Percentiles rank a stretch among this genome's conserved stretches.
phyloP scores from a whole-genome alignment of 2,113 vertebrate species.

The Catharus fuscescens region DNA sequence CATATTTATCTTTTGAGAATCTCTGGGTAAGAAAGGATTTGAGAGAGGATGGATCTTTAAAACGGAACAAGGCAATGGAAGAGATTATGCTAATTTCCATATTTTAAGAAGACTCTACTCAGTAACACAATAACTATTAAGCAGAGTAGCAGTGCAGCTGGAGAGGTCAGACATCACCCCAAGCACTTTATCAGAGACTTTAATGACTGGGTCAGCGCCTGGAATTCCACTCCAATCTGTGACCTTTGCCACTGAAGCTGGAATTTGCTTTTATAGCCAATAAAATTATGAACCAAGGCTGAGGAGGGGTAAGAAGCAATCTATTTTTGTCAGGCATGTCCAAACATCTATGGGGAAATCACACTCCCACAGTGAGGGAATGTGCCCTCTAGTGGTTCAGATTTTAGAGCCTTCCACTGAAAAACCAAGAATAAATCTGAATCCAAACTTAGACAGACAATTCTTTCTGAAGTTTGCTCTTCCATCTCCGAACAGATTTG shows the following conservation, averaged over 20 bases:
- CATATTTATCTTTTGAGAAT: neutral
- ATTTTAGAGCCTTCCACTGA: neutral
- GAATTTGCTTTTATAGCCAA: slow-evolving; percentile 3
- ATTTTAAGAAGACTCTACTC: neutral
- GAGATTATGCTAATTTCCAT: neutral
- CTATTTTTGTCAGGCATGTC: neutral
- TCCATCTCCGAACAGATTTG: neutral
- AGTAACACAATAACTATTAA: neutral
- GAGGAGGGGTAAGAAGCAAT: neutral
- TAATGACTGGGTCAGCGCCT: neutral
- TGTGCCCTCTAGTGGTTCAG: slow-evolving; percentile 20
- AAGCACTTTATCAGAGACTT: neutral
- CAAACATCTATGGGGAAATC: neutral
- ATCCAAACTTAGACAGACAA: neutral
- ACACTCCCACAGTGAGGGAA: neutral
- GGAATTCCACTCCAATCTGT: slow-evolving; percentile 6
- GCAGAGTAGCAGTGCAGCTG: neutral
- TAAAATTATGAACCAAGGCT: slow-evolving; percentile 6
- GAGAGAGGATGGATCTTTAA: neutral
- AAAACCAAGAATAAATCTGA: neutral
- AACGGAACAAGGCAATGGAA: neutral
- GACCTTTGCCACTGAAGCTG: neutral
- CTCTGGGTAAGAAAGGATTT: neutral
- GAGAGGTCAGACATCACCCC: neutral
- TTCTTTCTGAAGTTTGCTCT: neutral